Evolutionary conservation across 2,888 invertebrate genomes (phyloP).

Genomic region (Aspidiotus rigidus): DNA sequence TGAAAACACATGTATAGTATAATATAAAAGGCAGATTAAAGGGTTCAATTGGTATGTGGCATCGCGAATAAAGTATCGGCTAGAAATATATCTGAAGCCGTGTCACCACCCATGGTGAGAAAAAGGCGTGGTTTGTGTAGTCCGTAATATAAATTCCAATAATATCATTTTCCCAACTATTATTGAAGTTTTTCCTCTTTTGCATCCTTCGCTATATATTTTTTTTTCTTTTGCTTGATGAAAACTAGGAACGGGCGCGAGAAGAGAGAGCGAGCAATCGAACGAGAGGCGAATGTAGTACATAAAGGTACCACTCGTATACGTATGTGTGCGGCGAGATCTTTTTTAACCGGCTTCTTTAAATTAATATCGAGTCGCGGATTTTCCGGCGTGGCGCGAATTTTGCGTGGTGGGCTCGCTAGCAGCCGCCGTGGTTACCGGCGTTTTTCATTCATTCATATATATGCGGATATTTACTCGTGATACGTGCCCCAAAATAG

Average conservation of each 20-base stretch:
- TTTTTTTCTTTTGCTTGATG: not conserved
- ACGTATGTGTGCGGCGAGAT: not conserved
- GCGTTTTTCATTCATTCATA: too few relatives aligned
- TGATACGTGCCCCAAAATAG: too few relatives aligned
- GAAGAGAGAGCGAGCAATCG: not conserved
- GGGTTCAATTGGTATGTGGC: constrained; percentile 30
- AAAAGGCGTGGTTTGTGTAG: constrained; percentile 18
- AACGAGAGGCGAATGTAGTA: not conserved
- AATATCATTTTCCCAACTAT: constrained; percentile 29
- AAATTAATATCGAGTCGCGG: not conserved
- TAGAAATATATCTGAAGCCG: constrained; percentile 27
- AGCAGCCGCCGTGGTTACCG: too few relatives aligned
- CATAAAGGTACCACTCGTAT: too few relatives aligned
- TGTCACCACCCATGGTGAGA: constrained; percentile 30
- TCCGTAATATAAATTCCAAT: constrained; percentile 28
- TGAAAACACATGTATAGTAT: constrained; percentile 23
- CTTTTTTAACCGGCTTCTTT: not conserved
- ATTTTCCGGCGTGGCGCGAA: too few relatives aligned
- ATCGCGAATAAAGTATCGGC: constrained; percentile 28
- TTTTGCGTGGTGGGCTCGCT: too few relatives aligned
- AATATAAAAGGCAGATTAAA: constrained; percentile 29
- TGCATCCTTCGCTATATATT: not conserved
- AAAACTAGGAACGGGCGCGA: not conserved
- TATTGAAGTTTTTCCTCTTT: constrained; percentile 27
- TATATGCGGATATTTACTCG: too few relatives aligned